Percentiles rank a stretch among this genome's conserved stretches.
phyloP scores from a whole-genome alignment of 2,888 invertebrate genomes.

The Euplagia quadripunctaria region DNA sequence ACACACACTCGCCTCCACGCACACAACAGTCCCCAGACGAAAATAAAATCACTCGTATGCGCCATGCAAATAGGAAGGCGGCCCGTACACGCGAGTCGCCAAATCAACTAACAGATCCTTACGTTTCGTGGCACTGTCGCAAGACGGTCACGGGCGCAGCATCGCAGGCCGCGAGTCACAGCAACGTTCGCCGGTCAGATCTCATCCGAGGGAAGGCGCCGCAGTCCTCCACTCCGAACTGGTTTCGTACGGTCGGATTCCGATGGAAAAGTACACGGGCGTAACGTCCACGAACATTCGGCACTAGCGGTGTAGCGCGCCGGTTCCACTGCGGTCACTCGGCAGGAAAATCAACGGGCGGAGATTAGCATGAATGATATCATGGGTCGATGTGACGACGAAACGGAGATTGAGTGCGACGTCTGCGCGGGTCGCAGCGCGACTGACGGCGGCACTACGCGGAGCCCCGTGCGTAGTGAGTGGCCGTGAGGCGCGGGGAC shows the following conservation, averaged over 20 bases:
- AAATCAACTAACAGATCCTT: constrained; percentile 84
- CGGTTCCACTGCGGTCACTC: constrained; percentile 78
- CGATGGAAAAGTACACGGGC: constrained; percentile 80
- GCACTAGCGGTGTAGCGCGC: constrained; percentile 80
- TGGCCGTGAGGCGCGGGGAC: constrained; percentile 87
- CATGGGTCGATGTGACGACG: constrained; percentile 64
- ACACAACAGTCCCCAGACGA: constrained; percentile 82
- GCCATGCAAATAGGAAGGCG: constrained; percentile 86
- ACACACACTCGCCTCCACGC: constrained; percentile 69
- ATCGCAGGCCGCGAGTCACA: constrained; percentile 82
- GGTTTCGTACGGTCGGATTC: constrained; percentile 76
- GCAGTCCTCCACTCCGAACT: constrained; percentile 76
- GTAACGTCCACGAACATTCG: constrained; percentile 80
- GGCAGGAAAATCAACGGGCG: constrained; percentile 82
- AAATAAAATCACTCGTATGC: constrained; percentile 87
- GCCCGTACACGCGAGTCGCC: constrained; percentile 75
- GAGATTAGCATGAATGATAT: constrained; percentile 85
- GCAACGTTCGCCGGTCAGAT: constrained; percentile 72
- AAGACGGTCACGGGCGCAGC: constrained; percentile 86
- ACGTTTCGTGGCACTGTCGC: constrained; percentile 86
- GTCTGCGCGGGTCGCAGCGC: constrained; percentile 84
- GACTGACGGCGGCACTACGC: constrained; percentile 84
- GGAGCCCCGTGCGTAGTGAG: constrained; percentile 86
- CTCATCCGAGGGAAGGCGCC: constrained; percentile 76
- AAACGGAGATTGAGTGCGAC: constrained; percentile 65